Evolutionary conservation across 2,797 vertebrate species (phyloP).

Genomic region (Podarcis lilfordi): DNA sequence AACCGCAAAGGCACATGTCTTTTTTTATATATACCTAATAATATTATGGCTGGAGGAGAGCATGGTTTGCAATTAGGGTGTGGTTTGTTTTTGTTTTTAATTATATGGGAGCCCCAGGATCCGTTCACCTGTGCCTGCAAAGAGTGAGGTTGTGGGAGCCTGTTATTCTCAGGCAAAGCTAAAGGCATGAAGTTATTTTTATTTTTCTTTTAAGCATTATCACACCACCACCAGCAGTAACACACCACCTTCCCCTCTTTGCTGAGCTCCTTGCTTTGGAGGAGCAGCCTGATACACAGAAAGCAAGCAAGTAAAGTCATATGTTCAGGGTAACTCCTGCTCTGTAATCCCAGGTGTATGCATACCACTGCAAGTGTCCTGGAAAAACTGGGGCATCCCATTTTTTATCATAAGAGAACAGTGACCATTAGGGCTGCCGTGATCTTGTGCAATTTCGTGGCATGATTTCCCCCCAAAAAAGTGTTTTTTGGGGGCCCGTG

Average conservation of each 20-base stretch:
- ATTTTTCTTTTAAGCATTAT: neutral
- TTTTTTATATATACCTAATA: neutral
- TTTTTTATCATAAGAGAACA: too few relatives aligned
- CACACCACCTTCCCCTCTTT: neutral
- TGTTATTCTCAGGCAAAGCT: accelerated
- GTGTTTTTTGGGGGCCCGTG: too few relatives aligned
- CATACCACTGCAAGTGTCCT: too few relatives aligned
- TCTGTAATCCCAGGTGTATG: neutral
- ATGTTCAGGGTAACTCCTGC: neutral
- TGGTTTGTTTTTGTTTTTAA: neutral
- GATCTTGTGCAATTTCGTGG: too few relatives aligned
- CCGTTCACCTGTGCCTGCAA: neutral
- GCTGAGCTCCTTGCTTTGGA: neutral
- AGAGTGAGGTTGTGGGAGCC: neutral
- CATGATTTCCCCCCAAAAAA: too few relatives aligned
- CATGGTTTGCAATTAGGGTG: neutral
- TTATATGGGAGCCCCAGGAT: neutral
- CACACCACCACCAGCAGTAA: neutral
- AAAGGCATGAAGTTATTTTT: accelerated
- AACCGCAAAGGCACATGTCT: neutral
- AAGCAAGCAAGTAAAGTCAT: neutral
- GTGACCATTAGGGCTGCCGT: too few relatives aligned
- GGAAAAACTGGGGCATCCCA: too few relatives aligned
- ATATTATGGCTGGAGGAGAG: neutral
- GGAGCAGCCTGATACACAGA: neutral